phyloP scores from a whole-genome alignment of 2,797 vertebrate genomes.

The Spizella passerina region DNA sequence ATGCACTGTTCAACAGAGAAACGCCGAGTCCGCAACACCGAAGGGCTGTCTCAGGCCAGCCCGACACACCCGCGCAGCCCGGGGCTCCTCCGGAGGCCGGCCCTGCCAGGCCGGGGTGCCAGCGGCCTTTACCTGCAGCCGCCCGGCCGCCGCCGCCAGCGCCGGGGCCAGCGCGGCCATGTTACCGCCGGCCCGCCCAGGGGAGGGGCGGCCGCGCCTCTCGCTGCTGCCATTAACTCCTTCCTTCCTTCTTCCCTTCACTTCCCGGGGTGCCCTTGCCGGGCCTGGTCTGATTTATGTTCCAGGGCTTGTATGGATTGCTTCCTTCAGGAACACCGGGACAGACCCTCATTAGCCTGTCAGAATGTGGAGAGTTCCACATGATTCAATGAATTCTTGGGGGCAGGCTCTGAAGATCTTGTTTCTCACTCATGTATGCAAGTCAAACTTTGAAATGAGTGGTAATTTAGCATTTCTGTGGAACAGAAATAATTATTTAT shows the following conservation, averaged over 20 bases:
- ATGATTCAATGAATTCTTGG: not conserved
- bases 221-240: accelerated
- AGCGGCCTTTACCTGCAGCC: slow-evolving; percentile 1
- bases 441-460: not conserved
- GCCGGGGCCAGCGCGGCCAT: not conserved
- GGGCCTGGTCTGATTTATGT: accelerated
- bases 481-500: not conserved
- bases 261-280: accelerated
- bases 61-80: accelerated
- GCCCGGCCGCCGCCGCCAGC: slow-evolving; percentile 55
- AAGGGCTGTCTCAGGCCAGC: not conserved
- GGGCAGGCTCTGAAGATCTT: not conserved
- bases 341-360: not conserved
- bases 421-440: not conserved
- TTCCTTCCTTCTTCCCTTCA: too few species aligned
- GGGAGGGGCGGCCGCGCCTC: not conserved
- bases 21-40: accelerated
- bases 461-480: not conserved
- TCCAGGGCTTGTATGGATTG: not conserved
- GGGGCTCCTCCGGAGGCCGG: not conserved
- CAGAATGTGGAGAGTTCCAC: not conserved
- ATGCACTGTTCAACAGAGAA: not conserved
- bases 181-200: not conserved
- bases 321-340: not conserved
- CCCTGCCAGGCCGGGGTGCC: accelerated